Percentiles rank a stretch among this genome's conserved stretches.
These are phyloP conservation scores for Poecilia picta DNA, from an alignment of 2,797 vertebrate genomes.

Conservation along the genomic window DNA sequence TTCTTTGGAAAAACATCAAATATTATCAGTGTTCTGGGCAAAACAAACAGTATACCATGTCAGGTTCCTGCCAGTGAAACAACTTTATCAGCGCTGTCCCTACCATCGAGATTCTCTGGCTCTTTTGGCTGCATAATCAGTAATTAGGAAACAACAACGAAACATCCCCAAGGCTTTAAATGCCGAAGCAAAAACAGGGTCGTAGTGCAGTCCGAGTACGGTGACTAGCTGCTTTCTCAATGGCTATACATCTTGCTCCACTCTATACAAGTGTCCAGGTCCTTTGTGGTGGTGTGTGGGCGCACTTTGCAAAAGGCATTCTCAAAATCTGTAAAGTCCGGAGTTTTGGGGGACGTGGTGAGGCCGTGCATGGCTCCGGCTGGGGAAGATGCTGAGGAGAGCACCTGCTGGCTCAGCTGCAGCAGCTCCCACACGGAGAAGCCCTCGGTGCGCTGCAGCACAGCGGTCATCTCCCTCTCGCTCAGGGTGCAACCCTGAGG, in stretches of 20 bases:
- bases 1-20: slow-evolving; percentile 82
- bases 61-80: slow-evolving; percentile 77
- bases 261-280: slow-evolving; percentile 91
- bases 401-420: slow-evolving; percentile 91
- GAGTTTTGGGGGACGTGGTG: slow-evolving; percentile 79
- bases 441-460: slow-evolving; percentile 92
- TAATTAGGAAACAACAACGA: slow-evolving; percentile 68
- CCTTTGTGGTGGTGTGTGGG: slow-evolving; percentile 88
- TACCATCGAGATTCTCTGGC: slow-evolving; percentile 60
- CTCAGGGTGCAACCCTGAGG: slow-evolving; percentile 88
- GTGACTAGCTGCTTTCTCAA: slow-evolving; percentile 80
- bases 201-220: slow-evolving; percentile 67
- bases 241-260: slow-evolving; percentile 96
- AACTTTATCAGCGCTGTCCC: slow-evolving; percentile 57
- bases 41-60: slow-evolving; percentile 74
- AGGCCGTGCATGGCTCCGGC: slow-evolving; percentile 74
- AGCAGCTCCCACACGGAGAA: slow-evolving; percentile 89
- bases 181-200: slow-evolving; percentile 61
- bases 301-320: slow-evolving; percentile 92
- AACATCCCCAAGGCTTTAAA: slow-evolving; percentile 66
- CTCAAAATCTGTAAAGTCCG: slow-evolving; percentile 93
- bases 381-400: slow-evolving; percentile 80
- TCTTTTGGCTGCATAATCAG: slow-evolving; percentile 81
- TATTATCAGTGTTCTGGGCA: slow-evolving; percentile 77
- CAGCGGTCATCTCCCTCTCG: slow-evolving; percentile 87